Evolutionary conservation across 2,888 invertebrate genomes (phyloP).

Genomic region (Drosophila incognita): DNA sequence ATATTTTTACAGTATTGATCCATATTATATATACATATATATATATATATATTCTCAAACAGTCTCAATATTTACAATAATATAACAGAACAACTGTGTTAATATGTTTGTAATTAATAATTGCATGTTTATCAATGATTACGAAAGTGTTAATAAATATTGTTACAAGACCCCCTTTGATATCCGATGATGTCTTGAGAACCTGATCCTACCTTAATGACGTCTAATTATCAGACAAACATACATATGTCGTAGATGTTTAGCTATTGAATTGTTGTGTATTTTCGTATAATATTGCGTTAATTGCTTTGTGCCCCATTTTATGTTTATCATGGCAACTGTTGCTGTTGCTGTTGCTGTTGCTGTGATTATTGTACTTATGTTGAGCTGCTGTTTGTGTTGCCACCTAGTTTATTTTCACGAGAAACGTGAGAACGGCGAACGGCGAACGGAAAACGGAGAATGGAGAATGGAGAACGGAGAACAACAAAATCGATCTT

Average conservation of each 20-base stretch:
- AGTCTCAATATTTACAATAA: background rate
- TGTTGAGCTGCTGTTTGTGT: slow-evolving; percentile 8
- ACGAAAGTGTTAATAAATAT: background rate
- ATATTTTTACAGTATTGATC: background rate
- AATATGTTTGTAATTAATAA: background rate
- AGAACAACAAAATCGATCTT: background rate
- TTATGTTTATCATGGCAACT: background rate
- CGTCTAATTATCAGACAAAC: background rate
- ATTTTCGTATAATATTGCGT: background rate
- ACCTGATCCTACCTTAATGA: background rate
- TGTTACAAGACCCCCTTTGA: background rate
- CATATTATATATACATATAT: too few species aligned
- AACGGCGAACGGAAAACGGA: background rate
- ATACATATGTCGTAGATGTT: background rate
- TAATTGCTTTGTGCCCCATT: background rate
- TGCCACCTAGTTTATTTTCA: slow-evolving; percentile 17
- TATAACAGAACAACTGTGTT: background rate
- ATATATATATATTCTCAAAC: too few species aligned
- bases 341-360: background rate
- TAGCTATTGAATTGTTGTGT: background rate
- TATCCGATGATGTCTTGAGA: background rate
- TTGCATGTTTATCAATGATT: background rate
- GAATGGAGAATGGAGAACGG: background rate
- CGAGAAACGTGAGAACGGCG: slow-evolving; percentile 4
- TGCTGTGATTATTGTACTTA: slow-evolving; percentile 3